phyloP scores from a whole-genome alignment of 2,797 vertebrate species.

The Fratercula arctica region DNA sequence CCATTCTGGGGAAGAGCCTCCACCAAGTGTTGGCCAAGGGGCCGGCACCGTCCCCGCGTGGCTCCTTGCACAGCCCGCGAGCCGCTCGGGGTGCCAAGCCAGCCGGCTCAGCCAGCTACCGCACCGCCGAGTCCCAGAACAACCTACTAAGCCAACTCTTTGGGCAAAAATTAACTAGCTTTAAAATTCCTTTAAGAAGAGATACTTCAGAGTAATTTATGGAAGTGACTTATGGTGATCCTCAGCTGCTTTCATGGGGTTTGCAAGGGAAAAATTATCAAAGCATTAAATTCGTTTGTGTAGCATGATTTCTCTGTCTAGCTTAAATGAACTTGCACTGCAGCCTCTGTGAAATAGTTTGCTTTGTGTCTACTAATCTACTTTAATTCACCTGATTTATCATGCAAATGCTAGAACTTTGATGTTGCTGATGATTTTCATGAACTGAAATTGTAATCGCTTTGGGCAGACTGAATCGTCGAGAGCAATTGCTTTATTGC shows the following conservation, averaged over 20 bases:
- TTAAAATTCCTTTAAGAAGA: slow-evolving; percentile 98
- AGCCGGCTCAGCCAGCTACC: slow-evolving; percentile 80
- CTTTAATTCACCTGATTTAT: slow-evolving; percentile 85
- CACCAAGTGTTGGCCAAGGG: slow-evolving; percentile 84
- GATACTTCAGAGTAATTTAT: slow-evolving; percentile 90
- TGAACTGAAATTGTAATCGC: slow-evolving; percentile 81
- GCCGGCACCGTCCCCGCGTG: slow-evolving; percentile 77
- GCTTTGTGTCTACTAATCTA: slow-evolving; percentile 85
- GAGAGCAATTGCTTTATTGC: slow-evolving; percentile 78
- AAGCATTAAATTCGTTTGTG: slow-evolving; percentile 78
- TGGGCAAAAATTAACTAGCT: slow-evolving; percentile 96
- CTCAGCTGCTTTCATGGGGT: slow-evolving; percentile 76
- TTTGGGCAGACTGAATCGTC: slow-evolving; percentile 77
- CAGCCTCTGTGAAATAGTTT: slow-evolving; percentile 87
- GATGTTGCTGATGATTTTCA: slow-evolving; percentile 83
- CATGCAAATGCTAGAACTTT: slow-evolving; percentile 84
- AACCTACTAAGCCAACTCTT: slow-evolving; percentile 97
- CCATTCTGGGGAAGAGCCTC: slow-evolving; percentile 78
- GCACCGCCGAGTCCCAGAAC: slow-evolving; percentile 95
- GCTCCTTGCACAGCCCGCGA: slow-evolving; percentile 82
- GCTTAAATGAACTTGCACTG: slow-evolving; percentile 91
- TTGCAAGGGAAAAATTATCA: slow-evolving; percentile 70
- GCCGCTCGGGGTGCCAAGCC: slow-evolving; percentile 80
- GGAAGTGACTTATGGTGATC: slow-evolving; percentile 75
- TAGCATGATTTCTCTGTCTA: slow-evolving; percentile 79